A percentile compares a stretch with the other conserved stretches of the same genome.
Evolutionary conservation across 2,888 invertebrate species (phyloP).

Genomic region (Marronus borbonicus): DNA sequence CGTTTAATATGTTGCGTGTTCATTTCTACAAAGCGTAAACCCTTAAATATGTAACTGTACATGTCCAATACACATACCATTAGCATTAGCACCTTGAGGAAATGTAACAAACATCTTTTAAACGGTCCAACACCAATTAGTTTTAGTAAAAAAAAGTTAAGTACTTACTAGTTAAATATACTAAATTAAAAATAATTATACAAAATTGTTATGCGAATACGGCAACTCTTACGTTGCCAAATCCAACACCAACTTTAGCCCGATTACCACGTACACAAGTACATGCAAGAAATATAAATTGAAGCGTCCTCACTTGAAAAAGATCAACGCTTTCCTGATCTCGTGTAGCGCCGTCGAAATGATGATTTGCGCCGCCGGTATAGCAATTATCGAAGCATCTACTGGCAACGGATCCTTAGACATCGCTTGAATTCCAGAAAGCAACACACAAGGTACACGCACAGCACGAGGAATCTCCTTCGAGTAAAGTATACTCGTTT

Average conservation of each 20-base stretch:
- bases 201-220: constrained; percentile 17
- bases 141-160: not conserved
- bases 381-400: constrained; percentile 68
- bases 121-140: not conserved
- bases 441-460: constrained; percentile 33
- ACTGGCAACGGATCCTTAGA: constrained; percentile 60
- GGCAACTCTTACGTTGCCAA: constrained; percentile 32
- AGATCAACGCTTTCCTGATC: constrained; percentile 70
- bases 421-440: constrained; percentile 54
- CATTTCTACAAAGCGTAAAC: too few relatives aligned
- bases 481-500: constrained; percentile 19
- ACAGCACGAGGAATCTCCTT: constrained; percentile 42
- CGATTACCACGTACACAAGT: constrained; percentile 15
- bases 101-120: too few relatives aligned
- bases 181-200: not conserved
- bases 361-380: constrained; percentile 71
- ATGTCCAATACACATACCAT: too few relatives aligned
- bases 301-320: constrained; percentile 70
- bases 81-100: too few relatives aligned
- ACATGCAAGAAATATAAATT: constrained; percentile 53
- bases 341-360: constrained; percentile 72
- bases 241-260: constrained; percentile 10
- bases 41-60: too few relatives aligned
- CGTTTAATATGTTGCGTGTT: too few relatives aligned
- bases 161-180: not conserved